Conservation (phyloP, 2,888 invertebrate species). For the Phyto melanocephala region DNA sequence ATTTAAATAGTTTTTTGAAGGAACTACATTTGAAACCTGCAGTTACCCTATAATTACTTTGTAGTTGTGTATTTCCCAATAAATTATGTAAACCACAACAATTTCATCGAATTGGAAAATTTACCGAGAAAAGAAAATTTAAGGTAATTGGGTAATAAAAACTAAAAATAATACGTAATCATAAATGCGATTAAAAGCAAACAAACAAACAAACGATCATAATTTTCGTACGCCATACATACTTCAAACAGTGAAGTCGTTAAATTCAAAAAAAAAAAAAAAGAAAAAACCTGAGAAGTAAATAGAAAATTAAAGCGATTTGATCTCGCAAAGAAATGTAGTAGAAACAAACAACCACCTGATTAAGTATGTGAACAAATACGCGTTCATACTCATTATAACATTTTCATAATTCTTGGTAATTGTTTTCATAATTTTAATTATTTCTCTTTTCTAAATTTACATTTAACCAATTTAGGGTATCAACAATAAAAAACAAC, state of each 20-base stretch:
- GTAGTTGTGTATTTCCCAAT: constrained; percentile 16
- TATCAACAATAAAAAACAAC: neutral
- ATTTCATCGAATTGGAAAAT: constrained; percentile 59
- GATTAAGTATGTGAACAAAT: constrained; percentile 43
- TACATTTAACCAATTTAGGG: constrained; percentile 6
- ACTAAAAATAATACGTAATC: constrained; percentile 51
- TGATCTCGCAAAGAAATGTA: constrained; percentile 14
- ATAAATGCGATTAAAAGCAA: constrained; percentile 26
- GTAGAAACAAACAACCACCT: constrained; percentile 60
- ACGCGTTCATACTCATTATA: constrained; percentile 25
- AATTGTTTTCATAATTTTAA: constrained; percentile 51
- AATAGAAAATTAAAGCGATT: neutral
- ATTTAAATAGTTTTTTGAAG: neutral
- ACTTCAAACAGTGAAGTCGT: constrained; percentile 36
- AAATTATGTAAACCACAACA: constrained; percentile 61
- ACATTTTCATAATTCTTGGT: constrained; percentile 58
- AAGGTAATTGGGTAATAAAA: constrained; percentile 77
- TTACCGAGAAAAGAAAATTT: constrained; percentile 74
- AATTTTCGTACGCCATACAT: neutral
- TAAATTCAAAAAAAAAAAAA: constrained; percentile 18
- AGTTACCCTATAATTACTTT: constrained; percentile 17
- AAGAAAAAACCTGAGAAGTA: neutral
- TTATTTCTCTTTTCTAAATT: neutral
- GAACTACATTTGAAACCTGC: neutral
- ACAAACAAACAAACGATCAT: too few species aligned